These are phyloP conservation scores for Babyrousa celebensis DNA, from an alignment of 2,797 vertebrate genomes.

Conservation along the genomic window DNA sequence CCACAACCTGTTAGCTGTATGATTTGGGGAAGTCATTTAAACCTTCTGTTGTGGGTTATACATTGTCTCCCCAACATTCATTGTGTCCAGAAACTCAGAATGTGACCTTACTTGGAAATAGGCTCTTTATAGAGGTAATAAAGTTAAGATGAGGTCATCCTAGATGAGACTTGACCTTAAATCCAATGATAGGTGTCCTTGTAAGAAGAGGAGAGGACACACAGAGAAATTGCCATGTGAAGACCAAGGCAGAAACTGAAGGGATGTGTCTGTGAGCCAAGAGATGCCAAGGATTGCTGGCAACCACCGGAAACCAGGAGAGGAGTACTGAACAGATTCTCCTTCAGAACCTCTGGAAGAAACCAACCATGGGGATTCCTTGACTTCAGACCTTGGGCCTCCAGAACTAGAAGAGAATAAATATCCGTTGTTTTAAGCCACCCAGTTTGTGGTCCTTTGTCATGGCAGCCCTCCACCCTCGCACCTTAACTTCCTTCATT, in stretches of 20 bases:
- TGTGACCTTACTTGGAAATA: constrained; percentile 33
- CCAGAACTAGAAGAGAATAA: not conserved
- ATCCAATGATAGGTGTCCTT: not conserved
- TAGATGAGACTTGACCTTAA: not conserved
- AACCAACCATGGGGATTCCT: not conserved
- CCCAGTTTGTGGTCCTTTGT: not conserved
- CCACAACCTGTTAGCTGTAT: not conserved
- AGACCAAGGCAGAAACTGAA: not conserved
- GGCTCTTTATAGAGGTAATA: not conserved
- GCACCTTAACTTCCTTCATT: constrained; percentile 11
- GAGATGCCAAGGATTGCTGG: not conserved
- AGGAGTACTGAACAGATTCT: not conserved
- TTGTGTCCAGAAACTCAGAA: not conserved
- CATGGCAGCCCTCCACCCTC: not conserved
- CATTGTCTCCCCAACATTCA: not conserved
- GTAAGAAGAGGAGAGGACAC: not conserved
- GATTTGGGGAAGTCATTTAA: not conserved
- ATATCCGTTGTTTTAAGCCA: not conserved
- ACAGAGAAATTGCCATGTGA: not conserved
- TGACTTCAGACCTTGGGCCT: not conserved
- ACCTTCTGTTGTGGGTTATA: not conserved
- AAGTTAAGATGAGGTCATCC: not conserved
- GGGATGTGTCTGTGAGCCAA: not conserved
- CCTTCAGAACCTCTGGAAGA: not conserved
- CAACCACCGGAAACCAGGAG: not conserved